These are phyloP conservation scores for Neogale vison DNA, from an alignment of 2,113 vertebrate species.

Conservation along the genomic window DNA sequence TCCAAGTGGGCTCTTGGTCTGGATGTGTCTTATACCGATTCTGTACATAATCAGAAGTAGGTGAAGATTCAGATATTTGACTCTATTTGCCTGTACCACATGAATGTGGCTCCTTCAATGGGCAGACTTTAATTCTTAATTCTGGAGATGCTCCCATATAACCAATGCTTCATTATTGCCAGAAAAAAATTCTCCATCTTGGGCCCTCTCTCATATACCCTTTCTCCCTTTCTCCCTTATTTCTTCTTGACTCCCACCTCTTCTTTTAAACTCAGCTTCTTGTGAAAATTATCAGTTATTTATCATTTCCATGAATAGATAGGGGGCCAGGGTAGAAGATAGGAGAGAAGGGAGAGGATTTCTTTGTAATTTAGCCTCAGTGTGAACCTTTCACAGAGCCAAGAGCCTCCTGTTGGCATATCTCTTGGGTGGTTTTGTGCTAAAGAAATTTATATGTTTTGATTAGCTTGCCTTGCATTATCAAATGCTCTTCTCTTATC, in stretches of 20 bases:
- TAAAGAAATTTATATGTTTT: constrained; percentile 17
- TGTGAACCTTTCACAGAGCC: neutral
- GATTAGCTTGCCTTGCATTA: neutral
- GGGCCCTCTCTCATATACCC: neutral
- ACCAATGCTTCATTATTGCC: neutral
- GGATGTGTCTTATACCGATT: neutral
- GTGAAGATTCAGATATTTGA: neutral
- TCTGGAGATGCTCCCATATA: neutral
- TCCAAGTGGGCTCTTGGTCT: neutral
- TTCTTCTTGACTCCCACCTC: neutral
- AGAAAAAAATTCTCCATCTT: neutral
- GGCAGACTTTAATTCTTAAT: neutral
- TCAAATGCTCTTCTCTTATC: neutral
- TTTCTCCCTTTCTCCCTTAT: neutral
- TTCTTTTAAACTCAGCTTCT: neutral
- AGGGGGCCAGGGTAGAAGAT: neutral
- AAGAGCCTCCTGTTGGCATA: neutral
- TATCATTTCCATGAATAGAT: neutral
- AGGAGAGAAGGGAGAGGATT: neutral
- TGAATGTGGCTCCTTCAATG: neutral
- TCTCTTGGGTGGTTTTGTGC: neutral
- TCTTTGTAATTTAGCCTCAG: neutral
- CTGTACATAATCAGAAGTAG: neutral
- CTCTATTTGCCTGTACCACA: neutral
- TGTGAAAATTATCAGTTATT: neutral